Evolutionary conservation across 2,888 invertebrate genomes (phyloP), one percentile per base, ranked within the genome.

Genomic region (Taphrorychus bicolor): DNA sequence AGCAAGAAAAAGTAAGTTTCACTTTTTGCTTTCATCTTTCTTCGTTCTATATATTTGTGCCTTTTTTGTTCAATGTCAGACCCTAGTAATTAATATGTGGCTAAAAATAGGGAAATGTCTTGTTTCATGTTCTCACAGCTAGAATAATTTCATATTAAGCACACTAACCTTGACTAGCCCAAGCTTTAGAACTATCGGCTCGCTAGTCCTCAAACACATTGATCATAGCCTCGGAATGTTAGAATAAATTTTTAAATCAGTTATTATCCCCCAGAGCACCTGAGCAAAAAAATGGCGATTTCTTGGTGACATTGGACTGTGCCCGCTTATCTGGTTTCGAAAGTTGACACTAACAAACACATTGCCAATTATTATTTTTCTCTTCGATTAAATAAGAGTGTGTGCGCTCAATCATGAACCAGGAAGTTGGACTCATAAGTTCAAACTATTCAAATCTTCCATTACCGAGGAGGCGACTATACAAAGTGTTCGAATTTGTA

Each of bases 401-500:
- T 32, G n/a, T n/a, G 32, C 11, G 32, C 32, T 32, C 9, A n/a
- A n/a, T n/a, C n/a, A n/a, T n/a, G 32, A 32, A 32, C 32, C 32
- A 32, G 32, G 32, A 32, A 32, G 32, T 11, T 7, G 32, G 7
- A 32, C 32, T 11, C 3, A 32, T 32, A 32, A 32, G 32, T 32
- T 32, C 9, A 32, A 32, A 32, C 11, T 7, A 32, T 32, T 32
- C 32, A 45, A 45, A 45, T 32, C 11, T 5, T 11, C 11, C 32
- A 11, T 32, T 32, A 7, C 11, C 32, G 32, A n/a, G n/a, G 32
- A 32, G 32, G 45, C 14, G 7, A 16, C 45, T 45, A 45, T 16
- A 45, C 51, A 19, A 51, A 18, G 17, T 22, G 22, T 51, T 51
- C 14, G 51, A 51, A 51, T 54, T 54, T 54, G 54, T 24, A 54